Conservation (phyloP, 2,797 vertebrate species). For the Holocentrus rufus region DNA sequence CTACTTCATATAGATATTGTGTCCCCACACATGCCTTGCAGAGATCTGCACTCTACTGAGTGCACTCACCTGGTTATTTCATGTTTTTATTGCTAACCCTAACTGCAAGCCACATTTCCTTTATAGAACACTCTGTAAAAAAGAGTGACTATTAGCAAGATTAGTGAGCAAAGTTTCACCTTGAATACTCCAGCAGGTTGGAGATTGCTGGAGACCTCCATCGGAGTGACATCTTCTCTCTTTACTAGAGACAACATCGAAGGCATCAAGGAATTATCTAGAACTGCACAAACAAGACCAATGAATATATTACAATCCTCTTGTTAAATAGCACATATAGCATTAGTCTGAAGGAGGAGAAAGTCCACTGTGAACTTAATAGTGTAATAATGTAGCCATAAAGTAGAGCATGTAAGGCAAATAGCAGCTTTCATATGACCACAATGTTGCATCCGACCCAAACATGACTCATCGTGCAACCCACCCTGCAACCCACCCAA, state of each 20-base stretch:
- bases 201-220: slow-evolving; percentile 93
- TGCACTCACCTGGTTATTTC: not conserved
- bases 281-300: slow-evolving; percentile 74
- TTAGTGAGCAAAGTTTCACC: slow-evolving; percentile 69
- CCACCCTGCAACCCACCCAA: too few species aligned
- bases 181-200: slow-evolving; percentile 85
- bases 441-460: too few species aligned
- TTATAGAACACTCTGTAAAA: not conserved
- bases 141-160: not conserved
- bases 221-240: slow-evolving; percentile 94
- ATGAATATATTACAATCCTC: not conserved
- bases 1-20: too few species aligned
- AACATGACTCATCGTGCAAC: too few species aligned
- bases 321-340: too few species aligned
- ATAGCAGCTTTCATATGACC: too few species aligned
- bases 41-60: too few species aligned
- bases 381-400: not conserved
- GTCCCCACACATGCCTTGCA: too few species aligned
- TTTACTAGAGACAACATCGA: slow-evolving; percentile 92
- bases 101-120: too few species aligned
- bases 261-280: slow-evolving; percentile 89
- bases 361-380: not conserved
- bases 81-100: too few species aligned
- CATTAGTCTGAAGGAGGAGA: not conserved
- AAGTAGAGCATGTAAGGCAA: too few species aligned